These are phyloP conservation scores for Echinarachnius parma DNA, from an alignment of 53 echinoderm and acorn worm species.

Conservation along the genomic window DNA sequence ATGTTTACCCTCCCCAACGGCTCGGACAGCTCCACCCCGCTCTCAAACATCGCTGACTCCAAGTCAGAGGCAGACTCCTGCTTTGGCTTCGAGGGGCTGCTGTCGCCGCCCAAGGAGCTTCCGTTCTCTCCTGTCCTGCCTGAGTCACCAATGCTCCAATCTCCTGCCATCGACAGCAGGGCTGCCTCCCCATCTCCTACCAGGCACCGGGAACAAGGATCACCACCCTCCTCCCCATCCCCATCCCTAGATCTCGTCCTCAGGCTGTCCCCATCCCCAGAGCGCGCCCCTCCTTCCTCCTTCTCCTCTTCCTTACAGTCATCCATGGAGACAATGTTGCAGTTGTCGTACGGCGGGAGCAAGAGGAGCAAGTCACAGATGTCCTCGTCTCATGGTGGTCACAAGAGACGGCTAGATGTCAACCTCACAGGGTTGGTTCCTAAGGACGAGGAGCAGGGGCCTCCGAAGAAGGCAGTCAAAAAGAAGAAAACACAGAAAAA, in stretches of 20 bases:
- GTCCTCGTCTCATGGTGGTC: not conserved
- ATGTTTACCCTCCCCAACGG: conserved; percentile 60
- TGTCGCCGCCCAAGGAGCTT: conserved; percentile 58
- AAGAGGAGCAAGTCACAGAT: not conserved
- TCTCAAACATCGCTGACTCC: conserved; percentile 49
- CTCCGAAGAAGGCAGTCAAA: conserved; percentile 41
- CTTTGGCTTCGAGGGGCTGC: conserved; percentile 83
- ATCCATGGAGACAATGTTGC: conserved; percentile 17
- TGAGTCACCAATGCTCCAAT: conserved; percentile 49
- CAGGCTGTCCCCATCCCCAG: conserved; percentile 31
- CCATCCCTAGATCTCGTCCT: conserved; percentile 25
- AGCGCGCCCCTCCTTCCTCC: not conserved
- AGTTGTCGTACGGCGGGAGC: not conserved
- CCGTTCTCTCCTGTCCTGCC: conserved; percentile 82
- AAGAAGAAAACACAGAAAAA: conserved; percentile 35
- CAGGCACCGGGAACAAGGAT: not conserved
- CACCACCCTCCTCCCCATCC: conserved; percentile 21
- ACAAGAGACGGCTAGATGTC: conserved; percentile 35
- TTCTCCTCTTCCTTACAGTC: not conserved
- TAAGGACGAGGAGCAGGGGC: conserved; percentile 21
- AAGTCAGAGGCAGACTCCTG: conserved; percentile 71
- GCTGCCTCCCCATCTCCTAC: conserved; percentile 6
- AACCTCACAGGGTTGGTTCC: conserved; percentile 19
- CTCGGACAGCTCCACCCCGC: conserved; percentile 90
- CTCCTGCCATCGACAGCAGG: conserved; percentile 3